Conservation (phyloP, 2,797 vertebrate genomes). For the Mycteria americana region DNA sequence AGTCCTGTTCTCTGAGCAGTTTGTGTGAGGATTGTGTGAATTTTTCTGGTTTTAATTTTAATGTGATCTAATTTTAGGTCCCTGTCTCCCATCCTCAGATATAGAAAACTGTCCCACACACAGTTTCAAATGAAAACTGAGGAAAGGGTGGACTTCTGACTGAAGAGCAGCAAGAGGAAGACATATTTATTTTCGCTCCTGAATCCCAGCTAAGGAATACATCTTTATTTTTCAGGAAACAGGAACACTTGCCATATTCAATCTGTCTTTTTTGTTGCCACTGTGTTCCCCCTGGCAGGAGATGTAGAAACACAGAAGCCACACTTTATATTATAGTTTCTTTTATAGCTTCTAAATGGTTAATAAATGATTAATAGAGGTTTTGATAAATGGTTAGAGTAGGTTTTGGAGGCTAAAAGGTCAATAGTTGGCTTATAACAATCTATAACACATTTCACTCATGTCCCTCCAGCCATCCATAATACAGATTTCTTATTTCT, state of each 20-base stretch:
- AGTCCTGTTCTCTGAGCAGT: background rate
- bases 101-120: background rate
- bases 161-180: background rate
- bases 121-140: background rate
- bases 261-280: background rate
- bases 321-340: background rate
- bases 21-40: fast-evolving
- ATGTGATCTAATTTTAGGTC: background rate
- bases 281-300: background rate
- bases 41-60: background rate
- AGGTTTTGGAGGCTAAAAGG: conserved; percentile 29
- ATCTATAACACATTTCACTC: conserved; percentile 29
- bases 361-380: conserved; percentile 55
- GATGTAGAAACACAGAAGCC: background rate
- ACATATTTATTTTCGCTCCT: background rate
- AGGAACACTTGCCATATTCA: background rate
- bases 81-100: background rate
- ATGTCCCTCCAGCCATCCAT: conserved; percentile 17
- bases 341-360: conserved; percentile 41
- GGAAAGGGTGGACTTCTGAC: background rate
- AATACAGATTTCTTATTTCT: conserved; percentile 39
- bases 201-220: background rate
- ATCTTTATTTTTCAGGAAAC: background rate
- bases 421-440: conserved; percentile 34
- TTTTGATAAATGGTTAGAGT: conserved; percentile 37